Evolutionary conservation across 2,113 vertebrate genomes (phyloP).

Genomic region (Anarrhichthys ocellatus): DNA sequence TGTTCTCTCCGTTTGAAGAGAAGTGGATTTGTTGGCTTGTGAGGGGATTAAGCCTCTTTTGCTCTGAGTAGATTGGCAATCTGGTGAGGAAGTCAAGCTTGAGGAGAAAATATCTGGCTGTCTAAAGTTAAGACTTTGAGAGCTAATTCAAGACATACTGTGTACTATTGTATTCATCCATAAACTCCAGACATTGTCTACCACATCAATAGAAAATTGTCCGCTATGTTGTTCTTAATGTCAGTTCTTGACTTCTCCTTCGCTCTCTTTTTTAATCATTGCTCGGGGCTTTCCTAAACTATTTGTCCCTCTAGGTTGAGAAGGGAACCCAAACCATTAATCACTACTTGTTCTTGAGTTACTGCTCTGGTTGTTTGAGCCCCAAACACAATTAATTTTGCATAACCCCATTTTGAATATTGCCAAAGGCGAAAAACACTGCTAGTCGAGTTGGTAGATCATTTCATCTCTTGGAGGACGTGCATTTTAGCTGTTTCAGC

Average conservation of each 20-base stretch:
- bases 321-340: not conserved
- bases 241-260: not conserved
- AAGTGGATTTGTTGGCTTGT: constrained; percentile 42
- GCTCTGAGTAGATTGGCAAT: constrained; percentile 48
- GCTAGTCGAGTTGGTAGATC: not conserved
- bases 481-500: not conserved
- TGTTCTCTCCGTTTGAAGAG: constrained; percentile 21
- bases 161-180: not conserved
- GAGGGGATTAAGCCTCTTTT: constrained; percentile 42
- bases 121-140: not conserved
- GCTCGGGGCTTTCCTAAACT: not conserved
- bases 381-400: not conserved
- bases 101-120: constrained; percentile 9
- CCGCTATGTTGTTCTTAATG: not conserved
- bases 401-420: constrained; percentile 7
- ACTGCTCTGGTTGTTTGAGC: not conserved
- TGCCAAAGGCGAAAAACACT: not conserved
- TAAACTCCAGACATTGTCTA: not conserved
- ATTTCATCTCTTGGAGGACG: not conserved
- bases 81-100: constrained; percentile 7
- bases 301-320: not conserved
- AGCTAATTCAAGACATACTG: not conserved
- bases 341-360: not conserved
- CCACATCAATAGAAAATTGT: not conserved
- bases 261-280: not conserved